Evolutionary conservation across 2,888 invertebrate species (phyloP), one percentile per base, ranked within the genome.

Genomic region (Drosophila pullipes): DNA sequence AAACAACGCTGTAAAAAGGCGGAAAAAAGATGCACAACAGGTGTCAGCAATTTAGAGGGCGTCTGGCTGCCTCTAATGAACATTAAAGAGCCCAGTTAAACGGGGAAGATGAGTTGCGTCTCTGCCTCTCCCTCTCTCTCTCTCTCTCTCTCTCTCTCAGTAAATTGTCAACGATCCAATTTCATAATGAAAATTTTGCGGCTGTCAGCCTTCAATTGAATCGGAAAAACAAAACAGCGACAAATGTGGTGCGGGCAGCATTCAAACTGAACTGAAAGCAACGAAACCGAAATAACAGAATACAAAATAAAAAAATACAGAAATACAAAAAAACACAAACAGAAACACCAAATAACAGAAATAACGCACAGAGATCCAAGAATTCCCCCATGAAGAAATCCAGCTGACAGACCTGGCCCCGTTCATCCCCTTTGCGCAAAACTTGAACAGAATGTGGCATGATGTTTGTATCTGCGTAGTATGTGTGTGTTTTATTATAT

Each of bases 101-200:
- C 7, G 41, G 54, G 18, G 11, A 50, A 54, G 5, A 13, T 31
- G 39, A 57, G 44, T 55, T 44, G n/a, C 39, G 35, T 47, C 64
- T 7, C 9, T 11, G 10, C 4, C 13, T 16, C 47, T 25, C 22
- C 4, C 13, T 4, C 44, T 13, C 13, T 13, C 22, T 22, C 22
- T n/a, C n/a, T 7, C 22, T n/a, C 39, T 9, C 7, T 39, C 7
- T 7, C 18, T 39, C 18, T 18, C 9, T 39, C 85, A 66, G 80
- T 87, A 87, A 89, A 92, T 92, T 93, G 92, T 92, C 91, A 90
- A 91, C 91, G 91, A 92, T 93, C 93, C 92, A 92, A 93, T 92
- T 92, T 93, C 91, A 91, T 92, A 92, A 92, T 93, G 91, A 92
- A 92, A 91, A 91, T 92, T 90, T 83, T 80, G 78, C 75, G 69